phyloP scores from a whole-genome alignment of 2,888 invertebrate genomes.

The Abscondita cerata region DNA sequence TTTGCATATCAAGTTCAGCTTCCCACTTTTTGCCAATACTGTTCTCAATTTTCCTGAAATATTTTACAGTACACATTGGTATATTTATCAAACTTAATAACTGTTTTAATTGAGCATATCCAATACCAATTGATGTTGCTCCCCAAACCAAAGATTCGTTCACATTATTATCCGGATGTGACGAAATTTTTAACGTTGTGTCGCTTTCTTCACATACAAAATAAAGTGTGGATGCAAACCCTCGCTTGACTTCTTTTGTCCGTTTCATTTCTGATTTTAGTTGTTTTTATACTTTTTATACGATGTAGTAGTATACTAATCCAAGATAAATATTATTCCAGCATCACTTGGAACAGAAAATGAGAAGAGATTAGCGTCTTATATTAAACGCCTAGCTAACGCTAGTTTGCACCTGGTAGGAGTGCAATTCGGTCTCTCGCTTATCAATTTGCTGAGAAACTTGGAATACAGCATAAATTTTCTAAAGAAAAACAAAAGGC shows the following conservation, averaged over 20 bases:
- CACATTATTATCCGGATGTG: too few species aligned
- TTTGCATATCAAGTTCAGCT: neutral
- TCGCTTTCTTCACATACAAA: too few species aligned
- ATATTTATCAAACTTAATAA: neutral
- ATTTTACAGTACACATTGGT: neutral
- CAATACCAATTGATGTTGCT: conserved; percentile 2
- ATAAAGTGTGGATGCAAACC: too few species aligned
- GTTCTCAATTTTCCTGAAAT: neutral
- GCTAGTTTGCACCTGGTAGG: conserved; percentile 1
- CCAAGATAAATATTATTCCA: neutral
- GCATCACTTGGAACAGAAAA: neutral
- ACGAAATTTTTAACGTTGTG: too few species aligned
- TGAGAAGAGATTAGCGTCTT: neutral
- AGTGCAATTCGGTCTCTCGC: neutral
- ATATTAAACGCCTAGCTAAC: neutral
- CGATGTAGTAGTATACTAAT: too few species aligned
- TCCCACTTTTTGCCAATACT: too few species aligned
- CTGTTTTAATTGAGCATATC: neutral
- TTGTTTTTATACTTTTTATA: too few species aligned
- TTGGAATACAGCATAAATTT: neutral
- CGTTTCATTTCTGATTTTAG: too few species aligned
- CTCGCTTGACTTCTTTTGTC: too few species aligned
- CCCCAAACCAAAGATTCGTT: conserved; percentile 1
- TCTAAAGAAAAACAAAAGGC: too few species aligned
- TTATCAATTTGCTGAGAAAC: neutral